phyloP scores from a whole-genome alignment of 1,140 invertebrate genomes.

The Coptotermes formosanus region DNA sequence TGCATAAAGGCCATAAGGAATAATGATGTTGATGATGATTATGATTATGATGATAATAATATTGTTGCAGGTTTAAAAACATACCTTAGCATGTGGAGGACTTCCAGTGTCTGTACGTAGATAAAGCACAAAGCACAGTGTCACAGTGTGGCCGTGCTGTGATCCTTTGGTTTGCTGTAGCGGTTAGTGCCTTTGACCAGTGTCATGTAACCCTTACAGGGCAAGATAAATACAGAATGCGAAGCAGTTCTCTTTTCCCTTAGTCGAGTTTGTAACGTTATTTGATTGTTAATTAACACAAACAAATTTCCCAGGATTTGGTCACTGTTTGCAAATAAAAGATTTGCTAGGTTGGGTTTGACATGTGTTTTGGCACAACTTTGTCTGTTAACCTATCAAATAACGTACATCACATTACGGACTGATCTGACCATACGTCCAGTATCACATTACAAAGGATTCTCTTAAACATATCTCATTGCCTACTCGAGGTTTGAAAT shows the following conservation, averaged over 20 bases:
- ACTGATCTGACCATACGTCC: not conserved
- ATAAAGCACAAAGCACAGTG: too few relatives aligned
- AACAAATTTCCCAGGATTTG: not conserved
- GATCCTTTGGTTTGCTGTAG: not conserved
- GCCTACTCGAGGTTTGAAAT: conserved; percentile 4
- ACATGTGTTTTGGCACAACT: not conserved
- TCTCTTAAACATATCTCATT: not conserved
- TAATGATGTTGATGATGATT: too few relatives aligned
- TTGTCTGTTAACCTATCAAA: not conserved
- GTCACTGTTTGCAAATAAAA: not conserved
- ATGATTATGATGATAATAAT: too few relatives aligned
- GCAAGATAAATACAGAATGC: not conserved
- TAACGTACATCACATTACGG: not conserved
- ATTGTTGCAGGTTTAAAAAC: too few relatives aligned
- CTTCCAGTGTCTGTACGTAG: too few relatives aligned
- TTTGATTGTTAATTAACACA: conserved; percentile 5
- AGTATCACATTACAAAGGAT: not conserved
- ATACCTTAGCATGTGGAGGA: too few relatives aligned
- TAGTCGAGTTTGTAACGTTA: not conserved
- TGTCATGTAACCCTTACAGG: not conserved
- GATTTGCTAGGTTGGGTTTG: not conserved
- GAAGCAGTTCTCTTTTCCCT: not conserved
- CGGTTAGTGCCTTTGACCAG: not conserved
- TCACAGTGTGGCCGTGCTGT: too few relatives aligned
- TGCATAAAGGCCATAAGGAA: too few relatives aligned